phyloP scores from a whole-genome alignment of 2,888 invertebrate species.

The Branchellion lobata region DNA sequence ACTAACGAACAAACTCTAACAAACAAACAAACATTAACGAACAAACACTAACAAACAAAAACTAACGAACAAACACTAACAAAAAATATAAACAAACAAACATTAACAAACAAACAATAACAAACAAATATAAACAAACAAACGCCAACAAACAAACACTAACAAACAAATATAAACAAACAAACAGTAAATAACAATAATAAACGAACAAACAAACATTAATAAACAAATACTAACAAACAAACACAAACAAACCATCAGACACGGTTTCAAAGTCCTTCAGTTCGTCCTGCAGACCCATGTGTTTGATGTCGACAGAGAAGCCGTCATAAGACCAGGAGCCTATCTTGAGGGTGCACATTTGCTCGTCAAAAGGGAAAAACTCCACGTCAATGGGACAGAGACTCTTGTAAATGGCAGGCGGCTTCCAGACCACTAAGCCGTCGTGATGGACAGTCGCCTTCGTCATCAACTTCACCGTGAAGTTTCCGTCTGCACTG shows the following conservation, averaged over 20 bases:
- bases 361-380: conserved; percentile 73
- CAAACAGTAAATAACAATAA: no score
- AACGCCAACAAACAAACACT: no score
- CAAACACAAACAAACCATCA: conserved; percentile 54
- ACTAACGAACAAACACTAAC: no score
- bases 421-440: conserved; percentile 71
- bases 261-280: conserved; percentile 52
- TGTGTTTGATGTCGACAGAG: conserved; percentile 54
- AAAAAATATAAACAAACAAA: no score
- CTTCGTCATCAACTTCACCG: conserved; percentile 53
- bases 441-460: conserved; percentile 52
- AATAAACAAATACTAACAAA: no score
- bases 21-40: no score
- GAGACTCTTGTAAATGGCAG: conserved; percentile 90
- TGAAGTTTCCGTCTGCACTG: conserved; percentile 54
- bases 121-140: no score
- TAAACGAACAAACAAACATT: no score
- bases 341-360: conserved; percentile 89
- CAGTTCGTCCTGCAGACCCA: conserved; percentile 43
- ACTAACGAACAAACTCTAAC: no score
- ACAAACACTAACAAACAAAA: no score
- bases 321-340: conserved; percentile 71
- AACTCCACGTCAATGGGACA: conserved; percentile 65
- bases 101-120: no score
- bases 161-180: no score